phyloP scores from a whole-genome alignment of 2,113 vertebrate species.

The Meles meles region DNA sequence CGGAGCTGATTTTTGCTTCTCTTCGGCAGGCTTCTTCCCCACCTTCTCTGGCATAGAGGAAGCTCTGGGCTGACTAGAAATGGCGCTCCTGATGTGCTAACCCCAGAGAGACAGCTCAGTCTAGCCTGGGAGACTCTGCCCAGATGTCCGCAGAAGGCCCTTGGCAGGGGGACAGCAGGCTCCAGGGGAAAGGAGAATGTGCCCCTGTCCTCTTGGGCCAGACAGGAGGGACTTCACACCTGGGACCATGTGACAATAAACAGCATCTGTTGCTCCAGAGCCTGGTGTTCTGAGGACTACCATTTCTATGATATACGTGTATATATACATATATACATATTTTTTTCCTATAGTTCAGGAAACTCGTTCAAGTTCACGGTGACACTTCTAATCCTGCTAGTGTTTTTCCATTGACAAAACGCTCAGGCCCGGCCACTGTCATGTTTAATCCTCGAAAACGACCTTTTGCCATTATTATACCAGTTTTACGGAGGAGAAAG shows the following conservation, averaged over 20 bases:
- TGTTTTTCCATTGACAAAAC: neutral
- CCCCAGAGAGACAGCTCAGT: conserved; percentile 69
- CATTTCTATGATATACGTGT: neutral
- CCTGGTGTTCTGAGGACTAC: rapidly evolving
- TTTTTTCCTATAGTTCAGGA: neutral
- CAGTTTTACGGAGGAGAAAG: neutral
- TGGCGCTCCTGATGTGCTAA: conserved; percentile 19
- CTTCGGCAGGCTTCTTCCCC: neutral
- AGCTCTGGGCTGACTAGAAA: conserved; percentile 82
- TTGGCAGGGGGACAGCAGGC: neutral
- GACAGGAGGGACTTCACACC: neutral
- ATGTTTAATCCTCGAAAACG: rapidly evolving
- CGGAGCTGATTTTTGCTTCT: conserved; percentile 70
- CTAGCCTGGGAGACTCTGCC: conserved; percentile 72
- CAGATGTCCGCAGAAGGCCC: neutral
- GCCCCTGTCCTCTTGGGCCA: neutral
- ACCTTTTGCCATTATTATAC: no score
- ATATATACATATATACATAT: no score
- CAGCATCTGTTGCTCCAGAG: neutral
- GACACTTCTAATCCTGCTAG: neutral
- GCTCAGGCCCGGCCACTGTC: neutral
- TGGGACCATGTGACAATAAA: rapidly evolving
- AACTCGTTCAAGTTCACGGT: neutral
- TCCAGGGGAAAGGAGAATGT: no score
- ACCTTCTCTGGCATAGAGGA: neutral